Percentiles rank a stretch among this genome's conserved stretches.
Evolutionary conservation across 2,113 vertebrate genomes (phyloP).

Genomic region (Numenius arquata): DNA sequence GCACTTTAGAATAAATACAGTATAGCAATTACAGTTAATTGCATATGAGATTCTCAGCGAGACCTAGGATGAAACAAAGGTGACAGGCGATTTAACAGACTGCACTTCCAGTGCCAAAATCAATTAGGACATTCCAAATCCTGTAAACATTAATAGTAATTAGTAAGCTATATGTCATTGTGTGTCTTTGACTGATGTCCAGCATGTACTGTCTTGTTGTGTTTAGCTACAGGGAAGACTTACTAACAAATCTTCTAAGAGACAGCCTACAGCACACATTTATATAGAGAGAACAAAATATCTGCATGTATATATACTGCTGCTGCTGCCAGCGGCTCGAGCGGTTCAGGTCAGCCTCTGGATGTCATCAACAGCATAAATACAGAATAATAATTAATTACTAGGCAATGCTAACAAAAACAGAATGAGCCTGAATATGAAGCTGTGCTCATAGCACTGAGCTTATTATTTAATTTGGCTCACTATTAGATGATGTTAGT

Average conservation of each 20-base stretch:
- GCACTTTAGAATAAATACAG: conserved; percentile 24
- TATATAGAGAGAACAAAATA: not conserved
- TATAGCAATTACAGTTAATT: conserved; percentile 46
- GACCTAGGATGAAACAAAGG: not conserved
- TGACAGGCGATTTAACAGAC: conserved; percentile 44
- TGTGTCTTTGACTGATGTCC: conserved; percentile 32
- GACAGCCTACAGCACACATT: not conserved
- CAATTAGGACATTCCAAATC: conserved; percentile 7
- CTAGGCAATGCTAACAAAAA: not conserved
- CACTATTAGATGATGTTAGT: not conserved
- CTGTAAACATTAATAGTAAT: conserved; percentile 38
- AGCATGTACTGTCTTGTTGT: not conserved
- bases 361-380: not conserved
- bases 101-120: conserved; percentile 41
- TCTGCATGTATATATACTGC: not conserved
- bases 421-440: not conserved
- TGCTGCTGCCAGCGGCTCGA: not conserved
- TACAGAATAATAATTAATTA: conserved; percentile 19
- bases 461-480: conserved; percentile 26
- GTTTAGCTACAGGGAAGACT: not conserved
- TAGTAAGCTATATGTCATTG: not conserved
- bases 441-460: not conserved
- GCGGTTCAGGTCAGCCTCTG: not conserved
- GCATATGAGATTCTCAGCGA: not conserved
- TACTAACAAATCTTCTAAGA: not conserved